These are phyloP conservation scores for Drosophila pruinosa DNA, from an alignment of 1,140 invertebrate species.

Conservation along the genomic window DNA sequence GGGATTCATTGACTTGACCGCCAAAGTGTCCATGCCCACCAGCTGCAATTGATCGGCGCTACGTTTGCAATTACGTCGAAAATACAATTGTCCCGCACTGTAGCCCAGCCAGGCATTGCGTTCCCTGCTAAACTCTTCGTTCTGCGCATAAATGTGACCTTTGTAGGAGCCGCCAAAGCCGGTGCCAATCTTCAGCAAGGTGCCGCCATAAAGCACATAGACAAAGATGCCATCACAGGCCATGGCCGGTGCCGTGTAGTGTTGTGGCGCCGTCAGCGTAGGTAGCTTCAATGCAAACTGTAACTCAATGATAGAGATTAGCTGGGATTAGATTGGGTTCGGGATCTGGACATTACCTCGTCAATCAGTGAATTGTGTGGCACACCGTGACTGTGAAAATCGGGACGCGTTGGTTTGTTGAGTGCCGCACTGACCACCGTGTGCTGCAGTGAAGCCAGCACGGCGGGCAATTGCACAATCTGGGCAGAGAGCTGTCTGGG, in stretches of 20 bases:
- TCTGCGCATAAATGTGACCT: slow-evolving; percentile 92
- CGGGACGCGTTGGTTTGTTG: slow-evolving; percentile 91
- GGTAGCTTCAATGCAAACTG: slow-evolving; percentile 66
- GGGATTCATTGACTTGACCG: slow-evolving; percentile 69
- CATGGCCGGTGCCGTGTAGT: slow-evolving; percentile 84
- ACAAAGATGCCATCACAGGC: slow-evolving; percentile 95
- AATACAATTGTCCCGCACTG: slow-evolving; percentile 84
- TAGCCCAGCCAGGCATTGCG: slow-evolving; percentile 92
- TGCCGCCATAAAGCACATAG: slow-evolving; percentile 91
- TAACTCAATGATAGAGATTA: neutral
- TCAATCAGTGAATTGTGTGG: slow-evolving; percentile 90
- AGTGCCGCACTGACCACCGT: slow-evolving; percentile 94
- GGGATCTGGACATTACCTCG: too few species aligned
- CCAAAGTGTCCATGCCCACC: slow-evolving; percentile 75
- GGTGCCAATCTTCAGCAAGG: slow-evolving; percentile 95
- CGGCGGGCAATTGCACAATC: slow-evolving; percentile 93
- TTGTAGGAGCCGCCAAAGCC: slow-evolving; percentile 95
- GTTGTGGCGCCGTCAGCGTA: neutral
- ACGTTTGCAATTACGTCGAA: slow-evolving; percentile 71
- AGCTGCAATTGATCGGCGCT: slow-evolving; percentile 73
- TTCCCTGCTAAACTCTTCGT: slow-evolving; percentile 90
- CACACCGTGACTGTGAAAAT: slow-evolving; percentile 95
- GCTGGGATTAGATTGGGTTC: too few species aligned
- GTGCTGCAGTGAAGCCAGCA: slow-evolving; percentile 93
- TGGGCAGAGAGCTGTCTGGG: slow-evolving; percentile 89